phyloP scores from a whole-genome alignment of 2,888 invertebrate genomes.

The Ptilodon capucinus region DNA sequence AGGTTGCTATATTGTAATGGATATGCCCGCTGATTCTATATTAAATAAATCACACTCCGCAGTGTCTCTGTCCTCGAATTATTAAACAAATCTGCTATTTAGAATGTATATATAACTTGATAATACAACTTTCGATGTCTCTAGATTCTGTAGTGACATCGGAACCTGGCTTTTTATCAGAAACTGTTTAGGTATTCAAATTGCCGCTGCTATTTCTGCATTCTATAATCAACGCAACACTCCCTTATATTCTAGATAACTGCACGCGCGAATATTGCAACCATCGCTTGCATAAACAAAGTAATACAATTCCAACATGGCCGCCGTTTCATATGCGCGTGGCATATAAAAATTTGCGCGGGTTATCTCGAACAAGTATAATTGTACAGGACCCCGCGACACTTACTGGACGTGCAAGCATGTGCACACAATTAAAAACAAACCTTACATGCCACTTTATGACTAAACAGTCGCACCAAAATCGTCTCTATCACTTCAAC shows the following conservation, averaged over 20 bases:
- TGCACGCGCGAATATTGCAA: constrained; percentile 3
- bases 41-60: too few relatives aligned
- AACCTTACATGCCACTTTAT: constrained; percentile 10
- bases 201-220: background rate
- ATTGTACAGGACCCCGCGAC: constrained; percentile 52
- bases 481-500: constrained; percentile 4
- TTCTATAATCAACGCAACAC: background rate
- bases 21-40: too few relatives aligned
- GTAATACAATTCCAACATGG: constrained; percentile 39
- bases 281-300: constrained; percentile 35
- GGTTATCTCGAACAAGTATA: constrained; percentile 51
- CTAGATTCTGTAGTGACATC: background rate
- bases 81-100: background rate
- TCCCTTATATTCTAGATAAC: background rate
- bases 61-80: too few relatives aligned
- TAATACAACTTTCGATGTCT: background rate
- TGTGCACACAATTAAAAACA: constrained; percentile 39
- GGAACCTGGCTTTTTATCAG: background rate
- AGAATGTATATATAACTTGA: background rate
- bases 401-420: constrained; percentile 52
- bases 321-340: constrained; percentile 34
- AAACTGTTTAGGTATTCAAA: background rate
- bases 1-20: too few relatives aligned
- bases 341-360: constrained; percentile 54
- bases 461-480: constrained; percentile 13